These are phyloP conservation scores for Campoletis raptor DNA, from an alignment of 2,888 invertebrate genomes.

Conservation along the genomic window DNA sequence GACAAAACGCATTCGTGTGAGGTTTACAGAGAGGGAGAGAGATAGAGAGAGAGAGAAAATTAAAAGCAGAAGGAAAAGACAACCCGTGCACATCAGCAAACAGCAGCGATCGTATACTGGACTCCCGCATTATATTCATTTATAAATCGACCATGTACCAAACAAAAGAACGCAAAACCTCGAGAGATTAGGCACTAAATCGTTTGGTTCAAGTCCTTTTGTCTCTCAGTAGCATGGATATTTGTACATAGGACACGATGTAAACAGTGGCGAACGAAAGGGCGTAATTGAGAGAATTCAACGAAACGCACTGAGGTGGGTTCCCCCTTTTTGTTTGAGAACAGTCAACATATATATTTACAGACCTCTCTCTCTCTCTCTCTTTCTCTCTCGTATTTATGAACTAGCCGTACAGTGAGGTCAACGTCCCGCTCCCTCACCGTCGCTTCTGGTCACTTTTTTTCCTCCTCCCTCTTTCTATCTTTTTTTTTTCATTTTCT, in stretches of 20 bases:
- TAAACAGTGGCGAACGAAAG: not conserved
- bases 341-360: constrained; percentile 37
- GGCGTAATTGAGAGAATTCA: not conserved
- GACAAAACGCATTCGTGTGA: constrained; percentile 50
- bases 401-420: constrained; percentile 62
- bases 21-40: constrained; percentile 41
- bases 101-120: constrained; percentile 48
- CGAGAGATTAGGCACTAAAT: not conserved
- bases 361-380: not conserved
- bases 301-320: constrained; percentile 6
- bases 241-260: not conserved
- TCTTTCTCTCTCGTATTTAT: constrained; percentile 38
- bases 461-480: constrained; percentile 21
- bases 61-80: constrained; percentile 7
- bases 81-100: constrained; percentile 43
- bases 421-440: constrained; percentile 72
- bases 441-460: constrained; percentile 67
- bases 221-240: not conserved
- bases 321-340: constrained; percentile 22
- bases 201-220: constrained; percentile 2
- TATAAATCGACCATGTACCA: not conserved
- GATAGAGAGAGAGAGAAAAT: not conserved
- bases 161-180: not conserved
- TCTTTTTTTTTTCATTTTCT: constrained; percentile 45
- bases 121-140: constrained; percentile 27